Evolutionary conservation across 2,113 vertebrate species (phyloP).

Genomic region (Pyxicephalus adspersus): DNA sequence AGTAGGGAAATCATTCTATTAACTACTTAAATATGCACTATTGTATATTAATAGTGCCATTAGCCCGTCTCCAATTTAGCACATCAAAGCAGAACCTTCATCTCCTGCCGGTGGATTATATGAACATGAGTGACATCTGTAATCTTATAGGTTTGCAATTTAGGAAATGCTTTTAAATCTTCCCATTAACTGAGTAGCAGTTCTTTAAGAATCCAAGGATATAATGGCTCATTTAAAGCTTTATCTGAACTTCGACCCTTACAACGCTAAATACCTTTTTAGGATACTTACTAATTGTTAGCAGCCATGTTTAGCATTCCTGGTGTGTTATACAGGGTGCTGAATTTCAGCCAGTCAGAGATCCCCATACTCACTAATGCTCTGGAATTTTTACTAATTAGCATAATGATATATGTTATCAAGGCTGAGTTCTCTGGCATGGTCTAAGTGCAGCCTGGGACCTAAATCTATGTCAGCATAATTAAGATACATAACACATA

Average conservation of each 20-base stretch:
- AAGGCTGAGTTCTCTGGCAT: neutral
- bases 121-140: slow-evolving; percentile 86
- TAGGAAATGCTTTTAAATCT: slow-evolving; percentile 83
- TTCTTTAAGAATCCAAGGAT: slow-evolving; percentile 71
- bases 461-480: neutral
- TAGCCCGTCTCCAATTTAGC: slow-evolving; percentile 85
- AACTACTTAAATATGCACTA: slow-evolving; percentile 86
- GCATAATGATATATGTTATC: slow-evolving; percentile 16
- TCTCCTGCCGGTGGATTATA: slow-evolving; percentile 87
- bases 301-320: slow-evolving; percentile 65
- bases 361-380: slow-evolving; percentile 25
- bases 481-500: no score
- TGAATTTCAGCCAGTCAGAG: slow-evolving; percentile 24
- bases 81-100: slow-evolving; percentile 89
- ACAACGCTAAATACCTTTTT: slow-evolving; percentile 72
- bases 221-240: slow-evolving; percentile 84
- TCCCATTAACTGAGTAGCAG: slow-evolving; percentile 76
- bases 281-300: slow-evolving; percentile 74
- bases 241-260: slow-evolving; percentile 75
- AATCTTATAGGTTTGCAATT: slow-evolving; percentile 86
- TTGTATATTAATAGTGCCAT: slow-evolving; percentile 92
- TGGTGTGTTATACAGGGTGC: slow-evolving; percentile 18
- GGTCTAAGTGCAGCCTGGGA: neutral
- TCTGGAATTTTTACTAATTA: slow-evolving; percentile 22
- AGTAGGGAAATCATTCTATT: slow-evolving; percentile 71